phyloP scores from a whole-genome alignment of 2,113 vertebrate genomes.

The Psilopogon haemacephalus region DNA sequence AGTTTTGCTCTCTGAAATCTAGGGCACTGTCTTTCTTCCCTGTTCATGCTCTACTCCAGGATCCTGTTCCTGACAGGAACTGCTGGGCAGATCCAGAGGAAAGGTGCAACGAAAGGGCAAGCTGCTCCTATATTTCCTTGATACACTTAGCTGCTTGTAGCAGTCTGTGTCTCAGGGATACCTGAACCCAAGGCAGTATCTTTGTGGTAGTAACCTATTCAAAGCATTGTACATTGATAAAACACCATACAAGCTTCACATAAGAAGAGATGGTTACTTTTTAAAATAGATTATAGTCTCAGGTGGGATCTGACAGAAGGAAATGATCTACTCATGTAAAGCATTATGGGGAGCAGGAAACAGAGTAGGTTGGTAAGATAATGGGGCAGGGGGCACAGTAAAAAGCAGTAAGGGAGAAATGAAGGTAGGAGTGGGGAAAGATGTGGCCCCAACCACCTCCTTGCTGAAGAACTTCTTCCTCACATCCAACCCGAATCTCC shows the following conservation, averaged over 20 bases:
- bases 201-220: neutral
- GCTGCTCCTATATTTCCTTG: neutral
- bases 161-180: neutral
- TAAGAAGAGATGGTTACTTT: neutral
- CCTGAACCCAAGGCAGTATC: neutral
- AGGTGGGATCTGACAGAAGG: accelerated
- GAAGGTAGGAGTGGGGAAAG: neutral
- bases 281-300: neutral
- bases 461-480: too few relatives aligned
- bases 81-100: neutral
- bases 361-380: neutral
- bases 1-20: neutral
- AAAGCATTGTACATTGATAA: neutral
- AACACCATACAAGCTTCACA: neutral
- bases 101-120: neutral
- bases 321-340: neutral
- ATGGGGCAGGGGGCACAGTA: neutral
- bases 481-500: too few relatives aligned
- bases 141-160: neutral
- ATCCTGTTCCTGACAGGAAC: neutral
- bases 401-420: neutral
- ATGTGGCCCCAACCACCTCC: too few relatives aligned
- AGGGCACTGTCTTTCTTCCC: neutral
- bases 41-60: neutral
- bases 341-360: neutral